These are phyloP conservation scores for Coptotermes formosanus DNA, from an alignment of 1,140 invertebrate genomes.

Conservation along the genomic window DNA sequence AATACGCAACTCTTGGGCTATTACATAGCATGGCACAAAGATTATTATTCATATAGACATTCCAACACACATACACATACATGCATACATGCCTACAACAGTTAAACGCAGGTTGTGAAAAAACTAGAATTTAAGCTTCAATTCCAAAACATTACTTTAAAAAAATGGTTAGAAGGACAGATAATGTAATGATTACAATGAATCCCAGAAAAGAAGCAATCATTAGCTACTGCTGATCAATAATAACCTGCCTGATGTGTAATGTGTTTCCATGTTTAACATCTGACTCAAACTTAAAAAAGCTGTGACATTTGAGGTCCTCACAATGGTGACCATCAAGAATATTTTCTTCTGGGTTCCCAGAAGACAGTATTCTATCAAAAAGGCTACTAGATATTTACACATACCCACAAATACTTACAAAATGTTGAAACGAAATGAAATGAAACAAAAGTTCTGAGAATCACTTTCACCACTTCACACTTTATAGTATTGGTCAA, in stretches of 20 bases:
- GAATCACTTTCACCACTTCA: background rate
- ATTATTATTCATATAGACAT: background rate
- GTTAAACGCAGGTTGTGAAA: background rate
- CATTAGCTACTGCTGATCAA: background rate
- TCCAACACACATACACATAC: background rate
- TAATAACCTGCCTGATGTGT: background rate
- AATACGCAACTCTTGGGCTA: background rate
- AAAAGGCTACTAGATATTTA: background rate
- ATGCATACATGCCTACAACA: background rate
- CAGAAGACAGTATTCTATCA: too few species aligned
- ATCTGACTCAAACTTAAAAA: background rate
- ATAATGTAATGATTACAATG: background rate
- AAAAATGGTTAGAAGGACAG: background rate
- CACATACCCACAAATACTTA: background rate
- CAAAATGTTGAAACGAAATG: background rate
- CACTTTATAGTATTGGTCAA: background rate
- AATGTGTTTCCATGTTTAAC: background rate
- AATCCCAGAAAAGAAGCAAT: background rate
- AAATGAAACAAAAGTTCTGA: too few species aligned
- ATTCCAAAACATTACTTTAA: background rate
- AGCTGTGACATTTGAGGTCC: too few species aligned
- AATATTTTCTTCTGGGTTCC: too few species aligned
- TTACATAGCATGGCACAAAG: conserved; percentile 12
- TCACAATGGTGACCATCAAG: too few species aligned
- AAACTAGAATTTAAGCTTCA: background rate